These are phyloP conservation scores for Antheraea mylitta DNA, from an alignment of 1,140 invertebrate genomes.

Conservation along the genomic window DNA sequence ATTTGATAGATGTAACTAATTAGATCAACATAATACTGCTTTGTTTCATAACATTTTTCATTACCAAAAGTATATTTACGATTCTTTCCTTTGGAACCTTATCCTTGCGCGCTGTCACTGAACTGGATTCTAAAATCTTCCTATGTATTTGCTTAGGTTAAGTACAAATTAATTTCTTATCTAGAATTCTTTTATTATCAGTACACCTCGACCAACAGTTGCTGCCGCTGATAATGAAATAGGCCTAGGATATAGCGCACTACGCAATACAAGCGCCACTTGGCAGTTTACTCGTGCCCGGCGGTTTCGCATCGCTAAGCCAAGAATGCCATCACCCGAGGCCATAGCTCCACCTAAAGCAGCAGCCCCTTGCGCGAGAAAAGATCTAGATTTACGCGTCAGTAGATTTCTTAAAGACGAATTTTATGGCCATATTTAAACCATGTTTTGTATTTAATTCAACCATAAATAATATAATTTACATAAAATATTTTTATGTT, in stretches of 20 bases:
- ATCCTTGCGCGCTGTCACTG: no score
- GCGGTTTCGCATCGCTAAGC: constrained; percentile 52
- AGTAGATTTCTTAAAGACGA: constrained; percentile 39
- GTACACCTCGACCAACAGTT: constrained; percentile 42
- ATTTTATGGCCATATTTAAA: background rate
- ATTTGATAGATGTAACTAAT: no score
- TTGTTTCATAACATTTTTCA: no score
- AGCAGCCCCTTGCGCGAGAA: constrained; percentile 44
- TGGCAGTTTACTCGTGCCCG: constrained; percentile 66
- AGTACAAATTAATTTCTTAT: no score
- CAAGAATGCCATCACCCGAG: constrained; percentile 41
- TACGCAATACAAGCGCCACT: constrained; percentile 45
- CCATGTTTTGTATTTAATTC: background rate
- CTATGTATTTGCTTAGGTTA: no score
- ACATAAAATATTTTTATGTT: background rate
- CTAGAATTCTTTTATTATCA: constrained; percentile 21
- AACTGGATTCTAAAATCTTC: no score
- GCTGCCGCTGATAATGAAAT: constrained; percentile 40
- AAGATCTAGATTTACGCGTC: constrained; percentile 57
- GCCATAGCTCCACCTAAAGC: constrained; percentile 42
- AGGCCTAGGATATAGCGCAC: constrained; percentile 30
- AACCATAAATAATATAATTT: background rate
- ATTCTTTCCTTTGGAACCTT: no score
- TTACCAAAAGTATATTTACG: no score
- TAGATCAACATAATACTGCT: no score